A percentile compares a stretch with the other conserved stretches of the same genome.
Conservation (phyloP, 2,113 vertebrate genomes). For the Pollachius pollachius region DNA sequence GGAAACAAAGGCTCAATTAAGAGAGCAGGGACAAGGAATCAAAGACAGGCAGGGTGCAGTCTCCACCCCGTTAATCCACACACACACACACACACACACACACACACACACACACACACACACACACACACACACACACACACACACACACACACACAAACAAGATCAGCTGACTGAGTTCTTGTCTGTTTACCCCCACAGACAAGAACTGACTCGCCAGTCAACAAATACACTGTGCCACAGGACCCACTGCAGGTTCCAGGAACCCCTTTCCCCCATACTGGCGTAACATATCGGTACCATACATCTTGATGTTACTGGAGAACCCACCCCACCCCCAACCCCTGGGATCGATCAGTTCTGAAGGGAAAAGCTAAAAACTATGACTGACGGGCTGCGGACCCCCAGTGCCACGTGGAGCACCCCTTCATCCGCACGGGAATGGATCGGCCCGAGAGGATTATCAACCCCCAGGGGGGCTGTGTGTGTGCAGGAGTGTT, state of each 20-base stretch:
- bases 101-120: not conserved
- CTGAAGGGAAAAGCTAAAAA: too few species aligned
- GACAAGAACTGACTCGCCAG: too few species aligned
- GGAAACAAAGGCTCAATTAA: not conserved
- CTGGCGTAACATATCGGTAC: too few species aligned
- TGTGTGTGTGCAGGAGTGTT: not conserved
- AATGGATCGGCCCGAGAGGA: conserved; percentile 18
- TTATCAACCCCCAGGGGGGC: conserved; percentile 18
- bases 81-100: conserved; percentile 6
- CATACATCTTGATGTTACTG: too few species aligned
- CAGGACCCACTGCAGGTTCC: too few species aligned
- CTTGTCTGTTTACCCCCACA: too few species aligned
- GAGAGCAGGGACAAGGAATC: not conserved
- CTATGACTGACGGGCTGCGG: too few species aligned
- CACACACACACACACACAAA: not conserved
- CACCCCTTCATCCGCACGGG: not conserved
- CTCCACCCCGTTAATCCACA: conserved; percentile 53
- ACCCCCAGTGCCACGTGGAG: not conserved
- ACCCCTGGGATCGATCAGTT: too few species aligned
- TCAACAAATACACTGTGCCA: too few species aligned
- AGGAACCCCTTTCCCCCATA: too few species aligned
- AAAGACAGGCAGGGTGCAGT: conserved; percentile 7
- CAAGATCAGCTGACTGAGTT: too few species aligned
- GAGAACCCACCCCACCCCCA: too few species aligned
- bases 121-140: not conserved